Evolutionary conservation across 2,113 vertebrate species (phyloP).

Genomic region (Saguinus imperator): DNA sequence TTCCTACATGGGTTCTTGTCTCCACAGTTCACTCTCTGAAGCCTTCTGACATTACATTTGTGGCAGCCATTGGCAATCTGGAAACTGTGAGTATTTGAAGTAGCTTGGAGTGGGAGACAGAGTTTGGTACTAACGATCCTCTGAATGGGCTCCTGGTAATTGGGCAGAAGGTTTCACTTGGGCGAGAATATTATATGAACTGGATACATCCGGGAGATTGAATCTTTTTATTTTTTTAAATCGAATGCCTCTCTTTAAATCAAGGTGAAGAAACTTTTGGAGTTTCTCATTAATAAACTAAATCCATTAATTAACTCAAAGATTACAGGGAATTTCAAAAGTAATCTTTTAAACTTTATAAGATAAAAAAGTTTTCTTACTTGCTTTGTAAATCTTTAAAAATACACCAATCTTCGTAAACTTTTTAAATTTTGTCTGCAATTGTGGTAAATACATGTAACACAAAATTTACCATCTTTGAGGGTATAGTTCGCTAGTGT

Average conservation of each 20-base stretch:
- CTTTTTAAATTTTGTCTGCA: neutral
- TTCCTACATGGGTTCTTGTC: conserved; percentile 31
- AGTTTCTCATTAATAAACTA: neutral
- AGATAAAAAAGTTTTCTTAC: neutral
- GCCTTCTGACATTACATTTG: conserved; percentile 83
- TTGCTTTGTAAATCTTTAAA: neutral
- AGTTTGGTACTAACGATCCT: neutral
- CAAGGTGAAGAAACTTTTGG: neutral
- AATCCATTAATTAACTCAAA: neutral
- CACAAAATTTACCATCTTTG: neutral
- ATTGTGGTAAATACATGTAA: neutral
- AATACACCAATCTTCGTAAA: neutral
- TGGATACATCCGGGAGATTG: neutral
- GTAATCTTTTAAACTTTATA: neutral
- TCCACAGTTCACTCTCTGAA: conserved; percentile 84
- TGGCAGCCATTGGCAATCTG: conserved; percentile 81
- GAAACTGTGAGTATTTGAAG: conserved; percentile 82
- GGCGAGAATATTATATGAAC: neutral
- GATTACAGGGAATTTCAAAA: neutral
- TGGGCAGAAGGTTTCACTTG: neutral
- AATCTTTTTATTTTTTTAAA: neutral
- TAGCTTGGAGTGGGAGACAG: neutral
- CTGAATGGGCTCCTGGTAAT: neutral
- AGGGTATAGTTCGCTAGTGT: neutral
- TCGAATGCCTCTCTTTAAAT: neutral